These are phyloP conservation scores for Sinocyclocheilus anophthalmus DNA, from an alignment of 2,113 vertebrate genomes.

Conservation along the genomic window DNA sequence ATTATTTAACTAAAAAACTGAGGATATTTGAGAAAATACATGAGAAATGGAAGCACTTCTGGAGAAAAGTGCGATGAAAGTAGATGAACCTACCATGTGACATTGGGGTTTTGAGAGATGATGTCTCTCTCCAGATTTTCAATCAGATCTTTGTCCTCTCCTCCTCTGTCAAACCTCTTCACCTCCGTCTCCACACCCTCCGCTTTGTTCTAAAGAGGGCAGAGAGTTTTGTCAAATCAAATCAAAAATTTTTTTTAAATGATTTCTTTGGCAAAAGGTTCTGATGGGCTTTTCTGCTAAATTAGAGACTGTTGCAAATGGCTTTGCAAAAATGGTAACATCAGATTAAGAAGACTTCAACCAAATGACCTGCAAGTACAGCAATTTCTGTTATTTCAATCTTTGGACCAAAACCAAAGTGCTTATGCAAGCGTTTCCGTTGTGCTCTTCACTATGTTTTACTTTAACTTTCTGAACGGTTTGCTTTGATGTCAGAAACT, in stretches of 20 bases:
- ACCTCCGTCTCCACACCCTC: constrained; percentile 87
- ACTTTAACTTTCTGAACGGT: background rate
- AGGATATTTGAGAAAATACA: background rate
- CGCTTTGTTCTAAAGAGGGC: constrained; percentile 80
- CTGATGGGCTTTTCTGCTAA: background rate
- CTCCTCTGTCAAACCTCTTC: constrained; percentile 90
- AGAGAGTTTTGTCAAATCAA: background rate
- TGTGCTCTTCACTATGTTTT: too few species aligned
- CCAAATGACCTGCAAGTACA: background rate
- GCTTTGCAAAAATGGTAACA: background rate
- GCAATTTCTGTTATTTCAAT: background rate
- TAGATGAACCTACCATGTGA: constrained; percentile 83
- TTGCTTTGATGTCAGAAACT: constrained; percentile 46
- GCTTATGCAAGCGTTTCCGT: background rate
- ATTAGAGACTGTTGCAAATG: background rate
- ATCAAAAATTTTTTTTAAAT: background rate
- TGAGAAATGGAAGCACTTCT: too few species aligned
- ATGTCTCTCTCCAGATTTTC: constrained; percentile 97
- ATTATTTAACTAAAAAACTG: background rate
- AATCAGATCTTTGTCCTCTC: constrained; percentile 95
- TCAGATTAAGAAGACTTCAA: background rate
- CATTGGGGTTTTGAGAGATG: constrained; percentile 95
- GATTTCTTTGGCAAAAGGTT: background rate
- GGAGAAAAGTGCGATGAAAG: background rate
- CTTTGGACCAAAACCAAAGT: background rate